These are phyloP conservation scores for Coelogynopora nodosa DNA, from an alignment of 2,888 invertebrate genomes.

Conservation along the genomic window DNA sequence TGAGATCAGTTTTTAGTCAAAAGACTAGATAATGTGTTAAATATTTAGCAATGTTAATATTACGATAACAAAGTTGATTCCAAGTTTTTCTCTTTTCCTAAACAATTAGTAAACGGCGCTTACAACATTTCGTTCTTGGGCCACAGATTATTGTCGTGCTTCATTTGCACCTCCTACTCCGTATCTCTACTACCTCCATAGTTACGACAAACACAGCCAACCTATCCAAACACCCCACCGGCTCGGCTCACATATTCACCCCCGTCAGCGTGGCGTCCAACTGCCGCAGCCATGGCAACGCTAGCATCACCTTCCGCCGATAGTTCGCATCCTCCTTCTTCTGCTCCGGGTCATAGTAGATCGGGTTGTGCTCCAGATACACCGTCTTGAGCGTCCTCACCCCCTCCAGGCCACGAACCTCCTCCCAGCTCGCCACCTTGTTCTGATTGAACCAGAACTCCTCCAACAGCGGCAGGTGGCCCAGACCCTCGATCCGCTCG, in stretches of 20 bases:
- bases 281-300: constrained; percentile 79
- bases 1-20: no score
- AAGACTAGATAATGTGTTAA: no score
- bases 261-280: constrained; percentile 78
- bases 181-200: no score
- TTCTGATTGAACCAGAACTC: constrained; percentile 98
- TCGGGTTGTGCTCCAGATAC: constrained; percentile 87
- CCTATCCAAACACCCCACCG: no score
- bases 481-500: constrained; percentile 73
- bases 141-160: no score
- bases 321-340: constrained; percentile 74
- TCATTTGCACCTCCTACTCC: no score
- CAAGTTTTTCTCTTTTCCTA: no score
- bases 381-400: constrained; percentile 69
- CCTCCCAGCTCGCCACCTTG: constrained; percentile 77
- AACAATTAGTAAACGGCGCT: no score
- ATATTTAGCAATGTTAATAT: no score
- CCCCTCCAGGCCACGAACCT: constrained; percentile 70
- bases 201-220: no score
- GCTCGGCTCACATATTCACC: not conserved
- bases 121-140: no score
- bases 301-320: constrained; percentile 80
- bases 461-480: constrained; percentile 73
- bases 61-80: no score
- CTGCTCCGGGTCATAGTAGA: constrained; percentile 62